A percentile compares a stretch with the other conserved stretches of the same genome.
phyloP scores from a whole-genome alignment of 1,140 invertebrate species.

The Drosophila elegans region DNA sequence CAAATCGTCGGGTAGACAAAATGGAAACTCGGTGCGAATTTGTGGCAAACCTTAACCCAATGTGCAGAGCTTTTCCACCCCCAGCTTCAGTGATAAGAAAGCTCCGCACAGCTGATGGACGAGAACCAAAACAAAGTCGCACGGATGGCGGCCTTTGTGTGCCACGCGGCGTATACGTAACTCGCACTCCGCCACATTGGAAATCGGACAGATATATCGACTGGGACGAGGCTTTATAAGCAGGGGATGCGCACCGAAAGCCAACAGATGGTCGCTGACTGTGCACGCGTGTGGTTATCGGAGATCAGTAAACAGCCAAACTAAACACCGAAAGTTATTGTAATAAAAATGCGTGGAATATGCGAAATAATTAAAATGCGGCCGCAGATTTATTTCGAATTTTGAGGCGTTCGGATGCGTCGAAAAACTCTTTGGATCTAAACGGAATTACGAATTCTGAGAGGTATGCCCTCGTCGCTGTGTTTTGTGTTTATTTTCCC shows the following conservation, averaged over 20 bases:
- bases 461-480: conserved; percentile 23
- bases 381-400: conserved; percentile 26
- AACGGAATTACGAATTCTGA: conserved; percentile 16
- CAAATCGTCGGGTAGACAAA: background rate
- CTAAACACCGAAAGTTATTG: conserved; percentile 43
- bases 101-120: conserved; percentile 68
- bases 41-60: conserved; percentile 15
- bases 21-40: background rate
- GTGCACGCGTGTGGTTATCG: conserved; percentile 72
- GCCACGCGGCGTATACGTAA: conserved; percentile 76
- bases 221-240: conserved; percentile 53
- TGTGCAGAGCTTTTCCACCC: conserved; percentile 75
- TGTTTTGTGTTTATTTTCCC: conserved; percentile 59
- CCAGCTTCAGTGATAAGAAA: conserved; percentile 70
- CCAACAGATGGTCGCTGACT: conserved; percentile 81
- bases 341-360: conserved; percentile 42
- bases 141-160: conserved; percentile 50
- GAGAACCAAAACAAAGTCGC: conserved; percentile 50
- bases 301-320: conserved; percentile 40
- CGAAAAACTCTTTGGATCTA: conserved; percentile 20
- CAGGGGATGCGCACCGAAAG: conserved; percentile 51
- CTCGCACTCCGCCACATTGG: conserved; percentile 9
- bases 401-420: conserved; percentile 20
- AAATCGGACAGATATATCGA: background rate
- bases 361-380: conserved; percentile 28